phyloP scores from a whole-genome alignment of 2,888 invertebrate species.

The Lasioglossum calceatum region DNA sequence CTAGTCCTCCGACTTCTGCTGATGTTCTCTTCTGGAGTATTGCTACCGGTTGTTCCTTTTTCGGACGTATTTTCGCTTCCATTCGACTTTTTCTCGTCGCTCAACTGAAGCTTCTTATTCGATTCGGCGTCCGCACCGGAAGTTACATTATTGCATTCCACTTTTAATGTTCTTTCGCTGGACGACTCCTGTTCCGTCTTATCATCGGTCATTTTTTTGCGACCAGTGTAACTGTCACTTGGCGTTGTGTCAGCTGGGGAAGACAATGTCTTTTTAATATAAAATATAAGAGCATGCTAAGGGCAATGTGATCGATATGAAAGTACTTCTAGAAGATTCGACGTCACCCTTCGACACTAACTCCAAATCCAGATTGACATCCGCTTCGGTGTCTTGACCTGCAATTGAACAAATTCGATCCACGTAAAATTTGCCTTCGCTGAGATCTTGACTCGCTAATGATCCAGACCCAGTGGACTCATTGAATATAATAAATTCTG shows the following conservation, averaged over 20 bases:
- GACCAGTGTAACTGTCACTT: constrained; percentile 17
- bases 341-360: constrained; percentile 73
- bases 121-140: constrained; percentile 10
- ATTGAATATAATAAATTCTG: constrained; percentile 64
- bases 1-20: constrained; percentile 22
- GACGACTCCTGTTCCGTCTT: constrained; percentile 19
- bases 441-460: constrained; percentile 39
- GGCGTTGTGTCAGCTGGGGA: constrained; percentile 43
- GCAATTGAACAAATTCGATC: constrained; percentile 57
- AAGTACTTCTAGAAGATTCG: constrained; percentile 71
- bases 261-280: not conserved
- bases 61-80: constrained; percentile 23
- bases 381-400: constrained; percentile 76
- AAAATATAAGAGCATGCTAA: not conserved
- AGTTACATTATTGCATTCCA: constrained; percentile 16
- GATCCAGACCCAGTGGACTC: constrained; percentile 50
- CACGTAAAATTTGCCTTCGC: constrained; percentile 31
- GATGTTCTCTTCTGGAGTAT: constrained; percentile 6
- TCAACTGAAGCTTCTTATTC: constrained; percentile 5
- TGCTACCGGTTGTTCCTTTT: constrained; percentile 16
- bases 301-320: not conserved
- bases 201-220: constrained; percentile 46
- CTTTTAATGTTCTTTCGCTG: constrained; percentile 40
- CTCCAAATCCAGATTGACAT: constrained; percentile 76
- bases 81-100: constrained; percentile 16